Base-by-base conservation (phyloP, 2,797 vertebrate genomes). In the Corythornis leucogaster region DNA sequence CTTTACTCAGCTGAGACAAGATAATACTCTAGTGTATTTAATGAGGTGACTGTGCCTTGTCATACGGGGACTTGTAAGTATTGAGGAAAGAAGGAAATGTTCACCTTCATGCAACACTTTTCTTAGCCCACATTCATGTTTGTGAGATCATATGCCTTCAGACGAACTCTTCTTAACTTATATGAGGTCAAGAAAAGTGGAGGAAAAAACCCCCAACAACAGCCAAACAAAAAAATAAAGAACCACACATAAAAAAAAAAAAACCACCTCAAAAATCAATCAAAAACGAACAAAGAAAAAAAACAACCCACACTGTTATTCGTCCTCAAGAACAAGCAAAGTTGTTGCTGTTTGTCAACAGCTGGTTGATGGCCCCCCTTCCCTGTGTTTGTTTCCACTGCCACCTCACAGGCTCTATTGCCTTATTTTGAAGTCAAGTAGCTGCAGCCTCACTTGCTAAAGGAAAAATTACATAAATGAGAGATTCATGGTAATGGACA, bases 221-320 rank as follows among this genome's bases (percentile, higher is more conserved):
- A 51, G 17, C 6, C 46, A 48, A 46, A 22, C 45, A 46, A 48
- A 25, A 25, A 22, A 48, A 24, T 40, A 40, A 40, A 40, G 38
- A 48, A 48, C 22, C 12, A 26, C 9, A 40, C 38, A 40, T 40
- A 14, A 40, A 40, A 30, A 35, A 31, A 13, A 0, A 3, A 0
- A 35, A 2, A 5, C 9, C 9, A 6, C 24, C 25, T 25, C 15
- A 30, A 11, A 53, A 17, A 13, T 8, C 48, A 30, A 30, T 17
- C 26, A 30, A 30, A 51, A 51, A 11, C 50, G 17, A 51, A 17
- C 50, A 51, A 51, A 17, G 25, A 28, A 30, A 51, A 26, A 26
- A 15, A 14, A 8, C 14, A 2, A 6, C 38, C 0, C 4, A 30
- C 22, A 21, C 17, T n/a, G 6, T 63, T 25, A 61, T 75, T 61